Evolutionary conservation across 2,888 invertebrate genomes (phyloP).

Genomic region (Phrixothrix hirtus): DNA sequence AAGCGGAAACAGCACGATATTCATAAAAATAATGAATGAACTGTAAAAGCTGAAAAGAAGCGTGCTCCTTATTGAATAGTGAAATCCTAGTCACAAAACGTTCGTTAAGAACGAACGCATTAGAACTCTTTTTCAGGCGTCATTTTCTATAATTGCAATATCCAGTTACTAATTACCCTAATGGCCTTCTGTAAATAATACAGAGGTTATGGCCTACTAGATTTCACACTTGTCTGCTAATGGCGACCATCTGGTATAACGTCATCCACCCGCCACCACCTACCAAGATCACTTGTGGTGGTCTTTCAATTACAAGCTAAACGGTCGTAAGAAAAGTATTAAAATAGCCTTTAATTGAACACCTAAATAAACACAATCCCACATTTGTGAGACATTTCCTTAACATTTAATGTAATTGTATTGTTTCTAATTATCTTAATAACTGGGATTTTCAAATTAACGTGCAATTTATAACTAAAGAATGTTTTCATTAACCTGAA

Average conservation of each 20-base stretch:
- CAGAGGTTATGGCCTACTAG: conserved; percentile 33
- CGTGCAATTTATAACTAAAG: no score
- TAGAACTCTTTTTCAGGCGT: conserved; percentile 40
- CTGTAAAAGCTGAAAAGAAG: conserved; percentile 28
- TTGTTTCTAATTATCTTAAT: no score
- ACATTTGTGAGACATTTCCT: no score
- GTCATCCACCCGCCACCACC: conserved; percentile 29
- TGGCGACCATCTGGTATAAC: conserved; percentile 38
- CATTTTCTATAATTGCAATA: conserved; percentile 46
- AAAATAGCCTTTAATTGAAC: not conserved
- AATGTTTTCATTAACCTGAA: no score
- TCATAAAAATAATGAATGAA: conserved; percentile 32
- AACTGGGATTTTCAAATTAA: no score
- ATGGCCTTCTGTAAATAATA: conserved; percentile 42
- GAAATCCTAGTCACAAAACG: conserved; percentile 32
- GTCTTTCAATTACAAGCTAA: conserved; percentile 15
- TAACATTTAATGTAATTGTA: no score
- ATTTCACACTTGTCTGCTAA: conserved; percentile 39
- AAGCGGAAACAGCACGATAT: conserved; percentile 29
- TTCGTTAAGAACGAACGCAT: conserved; percentile 38
- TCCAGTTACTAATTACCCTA: conserved; percentile 51
- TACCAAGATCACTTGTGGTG: conserved; percentile 37
- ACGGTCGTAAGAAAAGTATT: not conserved
- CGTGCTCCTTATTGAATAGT: conserved; percentile 35
- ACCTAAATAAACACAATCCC: no score